Evolutionary conservation across 1,140 invertebrate genomes (phyloP).

Genomic region (Macrocentrus cingulum): DNA sequence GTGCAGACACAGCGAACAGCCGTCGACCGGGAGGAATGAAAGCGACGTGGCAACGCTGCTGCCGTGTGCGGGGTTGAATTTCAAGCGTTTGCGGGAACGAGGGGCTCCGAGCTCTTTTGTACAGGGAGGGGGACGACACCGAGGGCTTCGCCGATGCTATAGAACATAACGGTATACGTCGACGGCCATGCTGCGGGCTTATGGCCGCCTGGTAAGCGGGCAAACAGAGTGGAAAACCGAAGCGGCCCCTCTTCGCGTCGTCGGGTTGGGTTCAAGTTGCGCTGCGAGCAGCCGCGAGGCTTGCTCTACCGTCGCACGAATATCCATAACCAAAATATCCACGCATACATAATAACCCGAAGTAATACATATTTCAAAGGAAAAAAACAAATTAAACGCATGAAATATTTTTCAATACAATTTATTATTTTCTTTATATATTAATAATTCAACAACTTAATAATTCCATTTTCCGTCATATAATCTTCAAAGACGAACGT

Average conservation of each 20-base stretch:
- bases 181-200: constrained; percentile 33
- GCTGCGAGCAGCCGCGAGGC: not conserved
- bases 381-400: too few relatives aligned
- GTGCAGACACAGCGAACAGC: too few relatives aligned
- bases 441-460: too few relatives aligned
- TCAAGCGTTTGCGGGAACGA: constrained; percentile 50
- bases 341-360: too few relatives aligned
- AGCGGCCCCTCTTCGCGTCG: constrained; percentile 39
- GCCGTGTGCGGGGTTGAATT: constrained; percentile 48
- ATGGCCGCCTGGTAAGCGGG: constrained; percentile 43
- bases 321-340: constrained; percentile 7
- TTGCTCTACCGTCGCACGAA: constrained; percentile 13
- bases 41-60: constrained; percentile 36
- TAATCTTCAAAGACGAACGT: not conserved
- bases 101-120: constrained; percentile 47
- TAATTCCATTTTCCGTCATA: too few relatives aligned
- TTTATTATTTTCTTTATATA: too few relatives aligned
- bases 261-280: constrained; percentile 25
- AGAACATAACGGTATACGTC: constrained; percentile 52
- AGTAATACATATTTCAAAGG: too few relatives aligned
- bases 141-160: constrained; percentile 38
- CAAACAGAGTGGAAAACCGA: constrained; percentile 45
- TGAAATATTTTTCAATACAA: too few relatives aligned
- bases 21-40: too few relatives aligned
- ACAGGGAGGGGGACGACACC: constrained; percentile 44